Evolutionary conservation across 2,888 invertebrate species (phyloP), one percentile per base, ranked within the genome.

Genomic region (Caenorhabditis sp.): DNA sequence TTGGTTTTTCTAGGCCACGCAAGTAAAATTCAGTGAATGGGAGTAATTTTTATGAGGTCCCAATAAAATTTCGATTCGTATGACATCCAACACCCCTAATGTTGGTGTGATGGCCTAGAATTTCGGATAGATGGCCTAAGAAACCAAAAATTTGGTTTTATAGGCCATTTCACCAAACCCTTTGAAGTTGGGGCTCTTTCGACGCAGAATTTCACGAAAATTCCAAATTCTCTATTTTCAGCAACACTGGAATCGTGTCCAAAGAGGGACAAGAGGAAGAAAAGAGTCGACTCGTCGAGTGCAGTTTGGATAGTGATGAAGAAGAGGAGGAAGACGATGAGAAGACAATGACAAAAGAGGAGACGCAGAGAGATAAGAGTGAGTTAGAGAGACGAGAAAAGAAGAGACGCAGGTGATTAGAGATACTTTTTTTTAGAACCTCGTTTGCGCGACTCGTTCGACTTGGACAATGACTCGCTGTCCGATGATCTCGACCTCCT

Each of bases 401-500:
- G n/a, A n/a, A 26, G 81, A 82, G 81, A 80, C 36, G 73, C 73
- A 14, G 78, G 76, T 3, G 72, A 68, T 62, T 74, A n/a, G n/a
- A n/a, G n/a, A n/a, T 49, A 25, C 56, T 43, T 43, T 43, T 14
- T 43, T 43, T 10, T 14, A 43, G 43, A 36, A 7, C 38, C 17
- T 38, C 69, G 78, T 14, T 72, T 85, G 20, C 78, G 78, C 21
- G 85, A 85, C 67, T 82, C 83, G 23, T 80, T 85, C 56, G 85
- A 85, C 26, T 61, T 82, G 36, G 84, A 83, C 43, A 78, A 64
- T 20, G 86, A 86, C 61, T 80, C 80, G 20, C 75, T 81, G 20
- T 77, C 78, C 25, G 85, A 84, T 57, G 83, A 83, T 56, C 72
- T 84, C 23, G 85, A 85, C 59, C 79, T 85, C 10, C 69, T 84